Conservation (phyloP, 1,140 invertebrate genomes). For the Leptopilina clavipes region DNA sequence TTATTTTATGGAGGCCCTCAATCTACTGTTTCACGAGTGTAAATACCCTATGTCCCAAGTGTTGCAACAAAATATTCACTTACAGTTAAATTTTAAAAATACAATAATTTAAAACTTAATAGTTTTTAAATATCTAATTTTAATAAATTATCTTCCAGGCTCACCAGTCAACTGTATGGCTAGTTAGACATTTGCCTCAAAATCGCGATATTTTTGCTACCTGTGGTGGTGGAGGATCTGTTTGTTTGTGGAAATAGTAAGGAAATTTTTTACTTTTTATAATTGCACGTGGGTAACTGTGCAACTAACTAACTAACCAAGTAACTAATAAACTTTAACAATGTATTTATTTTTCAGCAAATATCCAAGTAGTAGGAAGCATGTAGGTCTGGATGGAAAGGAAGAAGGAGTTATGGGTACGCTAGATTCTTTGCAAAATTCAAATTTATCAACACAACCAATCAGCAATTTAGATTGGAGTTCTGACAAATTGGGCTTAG, state of each 20-base stretch:
- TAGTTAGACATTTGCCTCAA: conserved; percentile 91
- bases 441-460: conserved; percentile 89
- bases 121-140: neutral
- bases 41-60: too few species aligned
- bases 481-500: conserved; percentile 90
- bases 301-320: too few species aligned
- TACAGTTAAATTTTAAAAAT: too few species aligned
- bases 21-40: too few species aligned
- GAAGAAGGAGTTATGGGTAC: conserved; percentile 85
- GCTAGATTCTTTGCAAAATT: conserved; percentile 86
- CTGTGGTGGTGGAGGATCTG: conserved; percentile 89
- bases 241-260: conserved; percentile 96
- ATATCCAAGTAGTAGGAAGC: conserved; percentile 86
- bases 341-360: conserved; percentile 76
- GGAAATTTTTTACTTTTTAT: conserved; percentile 40
- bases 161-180: conserved; percentile 91
- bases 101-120: too few species aligned
- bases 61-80: too few species aligned
- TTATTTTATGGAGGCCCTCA: too few species aligned
- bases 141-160: conserved; percentile 71
- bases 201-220: conserved; percentile 96
- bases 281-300: too few species aligned
- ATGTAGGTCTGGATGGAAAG: conserved; percentile 81
- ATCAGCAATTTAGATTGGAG: conserved; percentile 94
- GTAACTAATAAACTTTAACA: neutral